These are phyloP conservation scores for Hemistola chrysoprasaria DNA, from an alignment of 2,888 invertebrate genomes.

Conservation along the genomic window DNA sequence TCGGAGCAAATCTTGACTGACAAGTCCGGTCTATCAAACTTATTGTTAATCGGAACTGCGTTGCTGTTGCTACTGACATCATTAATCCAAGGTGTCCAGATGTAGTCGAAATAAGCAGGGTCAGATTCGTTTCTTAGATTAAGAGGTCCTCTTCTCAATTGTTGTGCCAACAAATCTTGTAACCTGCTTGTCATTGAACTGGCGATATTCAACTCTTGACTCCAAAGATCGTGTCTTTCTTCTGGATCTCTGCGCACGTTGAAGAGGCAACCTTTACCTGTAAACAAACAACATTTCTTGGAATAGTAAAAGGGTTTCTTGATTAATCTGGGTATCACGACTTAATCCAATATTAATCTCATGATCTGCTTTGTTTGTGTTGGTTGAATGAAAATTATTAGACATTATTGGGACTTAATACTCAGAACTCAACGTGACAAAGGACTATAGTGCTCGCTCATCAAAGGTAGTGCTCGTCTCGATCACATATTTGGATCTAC, in stretches of 20 bases:
- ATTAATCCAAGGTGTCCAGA: conserved; percentile 86
- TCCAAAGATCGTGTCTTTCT: conserved; percentile 87
- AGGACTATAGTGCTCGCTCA: too few species aligned
- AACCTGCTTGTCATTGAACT: conserved; percentile 59
- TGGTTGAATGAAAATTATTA: too few species aligned
- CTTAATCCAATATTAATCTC: too few species aligned
- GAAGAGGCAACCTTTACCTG: conserved; percentile 86
- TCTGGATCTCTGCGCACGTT: conserved; percentile 91
- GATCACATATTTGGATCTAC: too few species aligned
- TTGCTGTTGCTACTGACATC: conserved; percentile 13
- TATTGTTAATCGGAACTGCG: conserved; percentile 23
- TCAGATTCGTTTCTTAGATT: conserved; percentile 82
- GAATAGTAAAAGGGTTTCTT: too few species aligned
- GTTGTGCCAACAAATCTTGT: conserved; percentile 69
- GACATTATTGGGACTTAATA: too few species aligned
- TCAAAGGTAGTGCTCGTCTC: too few species aligned
- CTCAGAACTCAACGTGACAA: too few species aligned
- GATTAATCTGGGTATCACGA: too few species aligned
- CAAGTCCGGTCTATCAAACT: conserved; percentile 35
- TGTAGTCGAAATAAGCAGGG: conserved; percentile 86
- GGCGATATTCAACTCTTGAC: conserved; percentile 76
- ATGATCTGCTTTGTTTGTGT: too few species aligned
- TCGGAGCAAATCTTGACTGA: conserved; percentile 37
- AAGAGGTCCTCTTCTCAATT: conserved; percentile 69
- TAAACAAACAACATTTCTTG: too few species aligned